phyloP scores from a whole-genome alignment of 2,113 vertebrate species.

The Stigmatopora nigra region DNA sequence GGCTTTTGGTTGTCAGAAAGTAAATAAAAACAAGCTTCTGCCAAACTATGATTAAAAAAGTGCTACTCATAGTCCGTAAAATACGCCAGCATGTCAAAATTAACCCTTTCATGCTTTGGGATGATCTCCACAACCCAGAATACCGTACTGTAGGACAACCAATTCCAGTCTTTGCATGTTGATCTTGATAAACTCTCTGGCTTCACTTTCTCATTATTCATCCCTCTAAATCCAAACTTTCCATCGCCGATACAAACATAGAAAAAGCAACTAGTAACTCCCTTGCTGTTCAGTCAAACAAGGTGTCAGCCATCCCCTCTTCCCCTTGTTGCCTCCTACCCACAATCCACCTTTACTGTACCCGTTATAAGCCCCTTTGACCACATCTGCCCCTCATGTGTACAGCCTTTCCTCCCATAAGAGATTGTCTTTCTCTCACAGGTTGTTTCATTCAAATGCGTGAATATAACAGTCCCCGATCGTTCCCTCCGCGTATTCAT shows the following conservation, averaged over 20 bases:
- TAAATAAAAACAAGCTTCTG: too few relatives aligned
- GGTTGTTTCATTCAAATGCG: slow-evolving; percentile 96
- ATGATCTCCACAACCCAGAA: too few relatives aligned
- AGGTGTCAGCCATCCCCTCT: slow-evolving; percentile 30
- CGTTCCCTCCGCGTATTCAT: slow-evolving; percentile 95
- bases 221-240: slow-evolving; percentile 19
- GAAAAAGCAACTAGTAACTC: slow-evolving; percentile 28
- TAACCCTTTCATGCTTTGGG: too few relatives aligned
- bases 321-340: slow-evolving; percentile 48
- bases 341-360: slow-evolving; percentile 51
- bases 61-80: too few relatives aligned
- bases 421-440: slow-evolving; percentile 94
- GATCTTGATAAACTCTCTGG: slow-evolving; percentile 58
- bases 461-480: slow-evolving; percentile 99
- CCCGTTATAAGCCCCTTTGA: slow-evolving; percentile 55
- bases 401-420: slow-evolving; percentile 84
- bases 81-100: too few relatives aligned
- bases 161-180: slow-evolving; percentile 68
- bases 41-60: too few relatives aligned
- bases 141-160: slow-evolving; percentile 38
- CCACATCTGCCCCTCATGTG: slow-evolving; percentile 82
- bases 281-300: slow-evolving; percentile 47
- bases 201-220: slow-evolving; percentile 22
- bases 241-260: slow-evolving; percentile 29
- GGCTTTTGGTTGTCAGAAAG: too few relatives aligned